Percentiles rank a stretch among this genome's conserved stretches.
These are phyloP conservation scores for Chinchilla lanigera DNA, from an alignment of 2,113 vertebrate genomes.

Conservation along the genomic window DNA sequence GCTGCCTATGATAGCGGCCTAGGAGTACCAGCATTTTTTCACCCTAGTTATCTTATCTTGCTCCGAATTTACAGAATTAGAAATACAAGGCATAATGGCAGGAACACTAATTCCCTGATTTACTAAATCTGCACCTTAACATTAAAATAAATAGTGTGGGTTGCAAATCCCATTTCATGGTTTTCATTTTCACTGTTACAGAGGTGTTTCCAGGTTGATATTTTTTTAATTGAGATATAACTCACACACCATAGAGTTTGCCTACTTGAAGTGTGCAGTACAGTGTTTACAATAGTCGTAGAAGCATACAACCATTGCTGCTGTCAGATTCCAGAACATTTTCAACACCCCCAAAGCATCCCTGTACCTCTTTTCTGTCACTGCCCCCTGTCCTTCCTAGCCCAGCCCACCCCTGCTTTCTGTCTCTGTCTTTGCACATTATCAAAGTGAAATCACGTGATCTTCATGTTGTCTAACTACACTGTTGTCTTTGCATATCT, in stretches of 20 bases:
- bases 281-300: not conserved
- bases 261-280: not conserved
- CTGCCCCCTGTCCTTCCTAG: accelerated
- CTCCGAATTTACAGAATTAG: conserved; percentile 77
- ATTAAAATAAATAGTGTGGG: not conserved
- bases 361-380: accelerated
- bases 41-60: conserved; percentile 76
- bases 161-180: not conserved
- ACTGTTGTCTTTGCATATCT: not conserved
- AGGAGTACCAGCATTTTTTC: not conserved
- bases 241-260: accelerated
- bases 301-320: not conserved
- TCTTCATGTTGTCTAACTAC: not conserved
- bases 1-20: accelerated
- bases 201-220: not conserved
- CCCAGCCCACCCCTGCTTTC: accelerated
- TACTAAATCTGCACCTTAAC: not conserved
- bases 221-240: not conserved
- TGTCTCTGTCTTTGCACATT: accelerated
- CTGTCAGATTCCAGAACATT: not conserved
- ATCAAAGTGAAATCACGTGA: accelerated
- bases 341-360: not conserved
- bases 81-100: conserved; percentile 57
- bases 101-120: conserved; percentile 60
- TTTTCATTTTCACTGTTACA: accelerated